Conservation (phyloP, 2,888 invertebrate species). For the Scaptomyza cyrtandrae region DNA sequence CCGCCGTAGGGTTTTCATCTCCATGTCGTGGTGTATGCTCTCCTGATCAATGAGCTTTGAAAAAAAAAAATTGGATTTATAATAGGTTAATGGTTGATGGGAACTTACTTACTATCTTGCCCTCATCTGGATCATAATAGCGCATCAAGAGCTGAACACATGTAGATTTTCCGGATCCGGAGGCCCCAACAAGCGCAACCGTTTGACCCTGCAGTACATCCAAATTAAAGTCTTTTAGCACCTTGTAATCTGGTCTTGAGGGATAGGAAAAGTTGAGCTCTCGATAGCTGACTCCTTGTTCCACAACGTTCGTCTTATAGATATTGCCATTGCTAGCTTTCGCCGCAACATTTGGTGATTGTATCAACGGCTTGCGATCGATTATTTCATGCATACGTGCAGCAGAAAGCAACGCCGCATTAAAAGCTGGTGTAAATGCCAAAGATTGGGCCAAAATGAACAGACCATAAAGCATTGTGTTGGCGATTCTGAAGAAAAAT, state of each 20-base stretch:
- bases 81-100: constrained; percentile 26
- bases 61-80: accelerated
- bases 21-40: constrained; percentile 86
- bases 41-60: constrained; percentile 84
- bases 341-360: constrained; percentile 82
- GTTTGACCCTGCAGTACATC: constrained; percentile 89
- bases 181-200: constrained; percentile 90
- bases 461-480: constrained; percentile 90
- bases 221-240: constrained; percentile 89
- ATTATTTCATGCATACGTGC: constrained; percentile 88
- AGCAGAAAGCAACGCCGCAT: constrained; percentile 89
- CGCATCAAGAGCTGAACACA: constrained; percentile 91
- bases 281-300: constrained; percentile 85
- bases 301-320: constrained; percentile 58
- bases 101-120: constrained; percentile 85
- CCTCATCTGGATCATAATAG: constrained; percentile 90
- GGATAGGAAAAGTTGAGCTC: constrained; percentile 92
- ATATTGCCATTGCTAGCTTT: constrained; percentile 50
- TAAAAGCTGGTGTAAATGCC: constrained; percentile 91
- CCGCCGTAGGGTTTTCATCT: constrained; percentile 88
- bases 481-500: constrained; percentile 87
- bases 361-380: constrained; percentile 86
- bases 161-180: constrained; percentile 93
- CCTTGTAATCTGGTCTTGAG: constrained; percentile 89
- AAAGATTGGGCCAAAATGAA: constrained; percentile 91